These are phyloP conservation scores for Azorinus chamasolen DNA, from an alignment of 2,888 invertebrate genomes.

Conservation along the genomic window DNA sequence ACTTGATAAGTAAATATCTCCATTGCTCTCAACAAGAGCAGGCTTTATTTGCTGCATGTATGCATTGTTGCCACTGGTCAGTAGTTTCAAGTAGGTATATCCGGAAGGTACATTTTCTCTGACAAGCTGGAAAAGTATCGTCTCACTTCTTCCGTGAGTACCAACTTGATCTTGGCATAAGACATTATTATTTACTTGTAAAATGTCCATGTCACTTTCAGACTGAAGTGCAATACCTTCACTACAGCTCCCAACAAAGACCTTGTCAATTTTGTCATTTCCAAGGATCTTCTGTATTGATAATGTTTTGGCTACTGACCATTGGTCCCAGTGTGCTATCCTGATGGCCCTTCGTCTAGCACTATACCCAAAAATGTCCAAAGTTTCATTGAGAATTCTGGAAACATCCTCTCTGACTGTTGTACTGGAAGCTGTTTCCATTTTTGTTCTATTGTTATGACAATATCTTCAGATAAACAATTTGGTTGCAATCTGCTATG, in stretches of 20 bases:
- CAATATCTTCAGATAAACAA: too few species aligned
- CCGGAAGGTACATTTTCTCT: conserved; percentile 17
- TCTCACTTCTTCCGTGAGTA: background rate
- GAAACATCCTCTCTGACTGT: background rate
- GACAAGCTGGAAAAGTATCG: background rate
- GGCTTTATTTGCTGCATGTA: background rate
- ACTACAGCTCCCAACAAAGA: too few species aligned
- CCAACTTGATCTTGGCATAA: conserved; percentile 5
- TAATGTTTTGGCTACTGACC: conserved; percentile 7
- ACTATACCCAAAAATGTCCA: conserved; percentile 15
- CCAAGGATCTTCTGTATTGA: conserved; percentile 7
- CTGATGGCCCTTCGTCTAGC: conserved; percentile 6
- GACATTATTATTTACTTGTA: conserved; percentile 17
- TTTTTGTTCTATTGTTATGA: too few species aligned
- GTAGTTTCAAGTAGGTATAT: too few species aligned
- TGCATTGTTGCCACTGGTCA: background rate
- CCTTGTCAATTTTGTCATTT: too few species aligned
- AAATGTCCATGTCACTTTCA: conserved; percentile 13
- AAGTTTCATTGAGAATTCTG: background rate
- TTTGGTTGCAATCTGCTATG: too few species aligned
- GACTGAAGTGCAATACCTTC: conserved; percentile 9
- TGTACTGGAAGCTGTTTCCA: too few species aligned
- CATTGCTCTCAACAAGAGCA: background rate
- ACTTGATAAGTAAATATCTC: conserved; percentile 11
- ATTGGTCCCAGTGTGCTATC: conserved; percentile 1